These are phyloP conservation scores for Chromoteleia sp. DNA, from an alignment of 2,888 invertebrate genomes.

Conservation along the genomic window DNA sequence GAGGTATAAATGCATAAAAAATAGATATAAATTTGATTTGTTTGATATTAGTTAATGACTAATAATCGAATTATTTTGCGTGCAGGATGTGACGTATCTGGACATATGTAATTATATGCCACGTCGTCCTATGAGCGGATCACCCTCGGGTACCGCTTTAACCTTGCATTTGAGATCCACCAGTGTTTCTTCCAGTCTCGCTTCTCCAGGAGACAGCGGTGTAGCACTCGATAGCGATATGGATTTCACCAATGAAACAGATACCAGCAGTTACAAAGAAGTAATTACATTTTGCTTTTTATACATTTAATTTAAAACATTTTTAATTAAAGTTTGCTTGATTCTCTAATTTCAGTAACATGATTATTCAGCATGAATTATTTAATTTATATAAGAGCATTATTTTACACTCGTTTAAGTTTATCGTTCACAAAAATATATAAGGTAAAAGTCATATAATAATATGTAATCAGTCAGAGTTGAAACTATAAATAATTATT, in stretches of 20 bases:
- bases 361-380: not conserved
- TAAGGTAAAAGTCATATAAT: too few species aligned
- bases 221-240: slow-evolving; percentile 85
- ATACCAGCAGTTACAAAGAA: slow-evolving; percentile 83
- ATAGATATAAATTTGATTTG: too few species aligned
- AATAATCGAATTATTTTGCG: not conserved
- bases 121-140: slow-evolving; percentile 83
- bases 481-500: too few species aligned
- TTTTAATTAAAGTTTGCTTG: not conserved
- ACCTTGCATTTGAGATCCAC: slow-evolving; percentile 81
- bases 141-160: slow-evolving; percentile 82
- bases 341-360: not conserved
- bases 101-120: slow-evolving; percentile 84
- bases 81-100: slow-evolving; percentile 83
- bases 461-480: too few species aligned
- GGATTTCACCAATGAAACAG: slow-evolving; percentile 83
- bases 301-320: too few species aligned
- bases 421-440: too few species aligned
- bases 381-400: not conserved
- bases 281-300: too few species aligned
- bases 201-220: slow-evolving; percentile 92
- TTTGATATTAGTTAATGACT: too few species aligned
- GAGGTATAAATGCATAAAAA: too few species aligned
- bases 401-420: too few species aligned
- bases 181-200: slow-evolving; percentile 85